A percentile compares a stretch with the other conserved stretches of the same genome.
These are phyloP conservation scores for Malurus elegans DNA, from an alignment of 2,113 vertebrate genomes.

Conservation along the genomic window DNA sequence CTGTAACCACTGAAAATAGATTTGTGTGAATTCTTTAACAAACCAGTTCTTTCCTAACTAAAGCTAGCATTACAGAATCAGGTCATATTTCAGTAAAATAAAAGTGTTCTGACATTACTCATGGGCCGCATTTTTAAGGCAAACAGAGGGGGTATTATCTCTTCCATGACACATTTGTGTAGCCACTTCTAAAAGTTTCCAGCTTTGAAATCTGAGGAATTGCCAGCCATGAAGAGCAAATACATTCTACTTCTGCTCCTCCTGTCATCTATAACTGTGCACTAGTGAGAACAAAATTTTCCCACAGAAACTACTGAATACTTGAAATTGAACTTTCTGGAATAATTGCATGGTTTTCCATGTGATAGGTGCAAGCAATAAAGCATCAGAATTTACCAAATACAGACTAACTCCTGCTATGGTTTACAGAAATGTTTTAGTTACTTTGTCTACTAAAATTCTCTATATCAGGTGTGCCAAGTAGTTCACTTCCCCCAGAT, in stretches of 20 bases:
- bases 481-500: neutral
- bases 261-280: neutral
- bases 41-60: slow-evolving; percentile 2
- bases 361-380: neutral
- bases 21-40: slow-evolving; percentile 15
- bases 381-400: neutral
- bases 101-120: slow-evolving; percentile 42
- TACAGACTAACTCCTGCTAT: neutral
- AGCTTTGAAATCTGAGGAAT: slow-evolving; percentile 50
- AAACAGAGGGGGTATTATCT: slow-evolving; percentile 59
- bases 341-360: neutral
- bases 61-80: slow-evolving; percentile 49
- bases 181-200: slow-evolving; percentile 54
- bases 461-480: neutral
- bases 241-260: slow-evolving; percentile 2
- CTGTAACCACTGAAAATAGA: slow-evolving; percentile 1
- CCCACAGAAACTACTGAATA: neutral
- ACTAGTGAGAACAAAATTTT: neutral
- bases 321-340: neutral
- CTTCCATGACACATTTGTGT: slow-evolving; percentile 35
- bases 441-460: neutral
- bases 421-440: neutral
- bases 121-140: slow-evolving; percentile 35
- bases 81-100: slow-evolving; percentile 20
- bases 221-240: slow-evolving; percentile 23